Base-by-base conservation (phyloP, 2,888 invertebrate genomes). In the Mythimna albipuncta region DNA sequence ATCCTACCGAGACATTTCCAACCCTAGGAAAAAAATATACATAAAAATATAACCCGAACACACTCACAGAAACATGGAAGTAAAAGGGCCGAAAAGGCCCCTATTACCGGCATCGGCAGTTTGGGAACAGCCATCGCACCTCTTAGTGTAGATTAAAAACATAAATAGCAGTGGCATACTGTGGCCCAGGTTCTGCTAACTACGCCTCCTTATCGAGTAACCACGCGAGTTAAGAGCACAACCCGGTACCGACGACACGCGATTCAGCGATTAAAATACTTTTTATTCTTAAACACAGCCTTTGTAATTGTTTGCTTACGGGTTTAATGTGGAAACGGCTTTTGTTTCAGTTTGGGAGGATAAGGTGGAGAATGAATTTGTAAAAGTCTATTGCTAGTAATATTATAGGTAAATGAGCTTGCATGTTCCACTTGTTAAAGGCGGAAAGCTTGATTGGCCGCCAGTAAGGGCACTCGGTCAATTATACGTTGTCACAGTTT, bases 81-180 rank as follows among this genome's bases (percentile, higher is more conserved):
- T 82, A 75, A 81, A 86, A 79, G 71, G 47, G 68, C 72, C 61
- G 61, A 83, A 87, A 88, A 81, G 76, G 74, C 79, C 78, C 75
- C 77, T 83, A 86, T 88, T 89, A 87, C 85, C 85, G 87, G 78
- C 83, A 85, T 87, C 79, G 85, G 86, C 85, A 87, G 83, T 88
- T 87, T 85, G 80, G 85, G 82, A 84, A 88, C 85, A 88, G 87
- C 85, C 90, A 89, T 90, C 85, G 91, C 86, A 88, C 90, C 93
- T 91, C 91, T 91, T 90, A 91, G 87, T 85, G 89, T 89, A 91
- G 91, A 94, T 94, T 94, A 93, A 93, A 94, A 92, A 91, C 92
- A 91, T 93, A 93, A 94, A 93, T 91, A 93, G 90, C 87, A 67
- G 75, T 80, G 71, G 68, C 77, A 69, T 21, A 63, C 26, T 63